A percentile compares a stretch with the other conserved stretches of the same genome.
Evolutionary conservation across 2,888 invertebrate genomes (phyloP).

Genomic region (Thecocarcelia acutangulata): DNA sequence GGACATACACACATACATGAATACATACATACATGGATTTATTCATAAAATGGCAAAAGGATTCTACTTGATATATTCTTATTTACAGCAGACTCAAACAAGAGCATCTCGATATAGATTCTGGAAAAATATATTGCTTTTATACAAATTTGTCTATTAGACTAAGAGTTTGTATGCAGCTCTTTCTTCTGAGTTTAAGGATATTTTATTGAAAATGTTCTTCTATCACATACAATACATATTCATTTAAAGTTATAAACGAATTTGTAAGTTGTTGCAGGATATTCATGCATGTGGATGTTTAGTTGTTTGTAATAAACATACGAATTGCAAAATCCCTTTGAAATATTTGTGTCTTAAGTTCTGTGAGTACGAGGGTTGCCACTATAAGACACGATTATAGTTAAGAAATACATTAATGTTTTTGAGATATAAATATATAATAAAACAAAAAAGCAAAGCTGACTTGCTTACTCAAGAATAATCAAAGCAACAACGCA

Average conservation of each 20-base stretch:
- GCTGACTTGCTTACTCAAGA: too few relatives aligned
- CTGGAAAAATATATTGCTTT: slow-evolving; percentile 39
- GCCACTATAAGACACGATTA: neutral
- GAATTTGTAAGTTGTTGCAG: slow-evolving; percentile 20
- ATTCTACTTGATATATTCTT: slow-evolving; percentile 45
- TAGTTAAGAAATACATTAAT: neutral
- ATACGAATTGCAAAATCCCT: slow-evolving; percentile 6
- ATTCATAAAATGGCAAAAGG: slow-evolving; percentile 23
- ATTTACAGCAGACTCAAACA: slow-evolving; percentile 23
- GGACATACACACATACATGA: neutral
- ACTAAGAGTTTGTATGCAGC: neutral
- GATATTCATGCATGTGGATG: neutral
- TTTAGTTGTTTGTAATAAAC: neutral
- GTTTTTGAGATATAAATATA: too few relatives aligned
- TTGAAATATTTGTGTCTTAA: slow-evolving; percentile 27
- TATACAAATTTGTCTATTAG: slow-evolving; percentile 35
- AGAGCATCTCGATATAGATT: slow-evolving; percentile 38
- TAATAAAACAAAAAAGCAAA: too few relatives aligned
- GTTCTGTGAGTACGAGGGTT: slow-evolving; percentile 26
- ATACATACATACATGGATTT: slow-evolving; percentile 5
- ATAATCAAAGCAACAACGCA: too few relatives aligned
- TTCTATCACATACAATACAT: neutral
- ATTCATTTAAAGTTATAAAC: slow-evolving; percentile 22
- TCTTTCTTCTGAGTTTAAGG: slow-evolving; percentile 16
- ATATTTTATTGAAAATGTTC: slow-evolving; percentile 54